Evolutionary conservation across 2,113 vertebrate genomes (phyloP).

Genomic region (Peromyscus polionotus): DNA sequence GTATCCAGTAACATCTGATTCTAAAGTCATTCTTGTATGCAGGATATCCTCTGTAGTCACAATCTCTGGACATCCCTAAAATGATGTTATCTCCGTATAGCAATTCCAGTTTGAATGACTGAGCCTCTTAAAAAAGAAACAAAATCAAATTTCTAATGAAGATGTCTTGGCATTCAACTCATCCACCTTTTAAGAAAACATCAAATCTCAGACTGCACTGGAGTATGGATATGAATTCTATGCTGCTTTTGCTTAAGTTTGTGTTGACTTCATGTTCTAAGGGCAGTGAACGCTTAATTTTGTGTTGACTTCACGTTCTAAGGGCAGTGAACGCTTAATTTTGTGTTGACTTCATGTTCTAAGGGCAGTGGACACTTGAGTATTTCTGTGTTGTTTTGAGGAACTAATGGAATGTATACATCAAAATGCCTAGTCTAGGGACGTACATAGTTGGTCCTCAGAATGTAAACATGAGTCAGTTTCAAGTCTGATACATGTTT

Average conservation of each 20-base stretch:
- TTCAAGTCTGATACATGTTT: slow-evolving; percentile 19
- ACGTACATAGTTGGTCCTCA: background rate
- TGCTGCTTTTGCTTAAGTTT: background rate
- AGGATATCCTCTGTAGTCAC: background rate
- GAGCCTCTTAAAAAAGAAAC: slow-evolving; percentile 1
- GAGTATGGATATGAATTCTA: background rate
- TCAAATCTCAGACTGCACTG: background rate
- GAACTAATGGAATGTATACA: background rate
- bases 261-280: background rate
- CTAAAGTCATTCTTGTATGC: background rate
- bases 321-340: background rate
- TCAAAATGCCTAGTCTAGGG: background rate
- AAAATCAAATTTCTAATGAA: slow-evolving; percentile 2
- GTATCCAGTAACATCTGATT: background rate
- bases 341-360: background rate
- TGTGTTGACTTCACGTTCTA: background rate
- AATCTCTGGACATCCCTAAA: background rate
- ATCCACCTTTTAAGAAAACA: slow-evolving; percentile 40
- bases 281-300: background rate
- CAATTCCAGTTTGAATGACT: background rate
- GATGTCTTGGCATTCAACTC: background rate
- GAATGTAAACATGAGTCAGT: slow-evolving; percentile 15
- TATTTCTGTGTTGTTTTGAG: slow-evolving; percentile 37
- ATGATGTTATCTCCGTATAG: background rate
- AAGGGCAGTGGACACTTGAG: background rate